Evolutionary conservation across 2,888 invertebrate species (phyloP).

Genomic region (Perithous albicinctus): DNA sequence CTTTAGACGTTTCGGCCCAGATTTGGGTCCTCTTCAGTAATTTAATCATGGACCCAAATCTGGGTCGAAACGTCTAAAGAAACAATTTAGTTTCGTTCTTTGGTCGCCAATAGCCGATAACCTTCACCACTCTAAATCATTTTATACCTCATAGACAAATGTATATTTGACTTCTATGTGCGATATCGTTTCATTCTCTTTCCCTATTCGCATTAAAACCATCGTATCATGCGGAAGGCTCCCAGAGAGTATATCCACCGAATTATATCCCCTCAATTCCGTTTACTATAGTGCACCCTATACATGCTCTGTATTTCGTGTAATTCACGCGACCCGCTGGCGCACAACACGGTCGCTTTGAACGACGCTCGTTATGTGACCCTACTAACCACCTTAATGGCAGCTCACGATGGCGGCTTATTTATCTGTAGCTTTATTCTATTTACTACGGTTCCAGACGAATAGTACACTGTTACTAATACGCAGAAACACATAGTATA

Average conservation of each 20-base stretch:
- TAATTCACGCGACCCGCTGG: slow-evolving; percentile 42
- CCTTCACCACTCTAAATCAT: too few species aligned
- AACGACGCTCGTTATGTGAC: slow-evolving; percentile 43
- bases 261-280: slow-evolving; percentile 50
- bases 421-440: slow-evolving; percentile 42
- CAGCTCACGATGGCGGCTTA: slow-evolving; percentile 36
- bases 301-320: slow-evolving; percentile 40
- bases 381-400: slow-evolving; percentile 51
- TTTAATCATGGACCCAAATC: too few species aligned
- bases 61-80: too few species aligned
- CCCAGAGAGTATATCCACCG: slow-evolving; percentile 46
- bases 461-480: background rate
- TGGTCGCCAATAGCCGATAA: too few species aligned
- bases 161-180: background rate
- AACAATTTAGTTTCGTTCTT: too few species aligned
- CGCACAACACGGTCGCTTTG: slow-evolving; percentile 11
- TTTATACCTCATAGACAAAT: background rate
- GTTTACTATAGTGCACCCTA: slow-evolving; percentile 21
- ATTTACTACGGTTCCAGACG: slow-evolving; percentile 26
- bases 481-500: background rate
- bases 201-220: slow-evolving; percentile 39
- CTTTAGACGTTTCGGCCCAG: too few species aligned
- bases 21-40: too few species aligned
- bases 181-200: background rate
- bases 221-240: slow-evolving; percentile 41